Conservation (phyloP, 2,888 invertebrate genomes). For the Ectemnius lituratus region DNA sequence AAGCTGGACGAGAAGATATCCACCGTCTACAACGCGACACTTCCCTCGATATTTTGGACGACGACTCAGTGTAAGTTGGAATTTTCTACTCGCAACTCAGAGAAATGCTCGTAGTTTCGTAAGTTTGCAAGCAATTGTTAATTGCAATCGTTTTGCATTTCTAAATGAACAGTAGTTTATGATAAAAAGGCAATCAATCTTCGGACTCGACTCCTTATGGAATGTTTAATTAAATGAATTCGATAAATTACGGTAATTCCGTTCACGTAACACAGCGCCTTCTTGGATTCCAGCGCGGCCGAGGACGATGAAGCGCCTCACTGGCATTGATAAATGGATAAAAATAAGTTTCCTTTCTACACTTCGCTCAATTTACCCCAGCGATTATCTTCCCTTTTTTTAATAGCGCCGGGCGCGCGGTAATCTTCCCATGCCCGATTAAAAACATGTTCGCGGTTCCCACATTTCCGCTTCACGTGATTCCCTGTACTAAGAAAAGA, state of each 20-base stretch:
- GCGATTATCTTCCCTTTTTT: background rate
- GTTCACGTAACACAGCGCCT: too few relatives aligned
- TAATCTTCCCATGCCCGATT: background rate
- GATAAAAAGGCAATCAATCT: too few relatives aligned
- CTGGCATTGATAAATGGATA: conserved; percentile 19
- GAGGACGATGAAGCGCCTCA: background rate
- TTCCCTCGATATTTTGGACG: background rate
- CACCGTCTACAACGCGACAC: background rate
- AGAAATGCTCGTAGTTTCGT: too few relatives aligned
- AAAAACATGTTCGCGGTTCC: background rate
- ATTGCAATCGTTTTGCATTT: too few relatives aligned
- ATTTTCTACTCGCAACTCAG: background rate
- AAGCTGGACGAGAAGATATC: too few relatives aligned
- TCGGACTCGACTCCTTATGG: too few relatives aligned
- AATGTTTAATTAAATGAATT: too few relatives aligned
- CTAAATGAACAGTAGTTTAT: too few relatives aligned
- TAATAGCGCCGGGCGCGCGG: background rate
- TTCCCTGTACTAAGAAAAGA: background rate
- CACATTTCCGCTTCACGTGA: background rate
- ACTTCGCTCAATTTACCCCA: background rate
- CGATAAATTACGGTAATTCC: too few relatives aligned
- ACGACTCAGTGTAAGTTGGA: background rate
- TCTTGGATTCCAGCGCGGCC: background rate
- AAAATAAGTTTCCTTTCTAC: conserved; percentile 24
- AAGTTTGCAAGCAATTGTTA: too few relatives aligned